A percentile compares a stretch with the other conserved stretches of the same genome.
phyloP scores from a whole-genome alignment of 2,797 vertebrate species.

The Anniella stebbinsi region DNA sequence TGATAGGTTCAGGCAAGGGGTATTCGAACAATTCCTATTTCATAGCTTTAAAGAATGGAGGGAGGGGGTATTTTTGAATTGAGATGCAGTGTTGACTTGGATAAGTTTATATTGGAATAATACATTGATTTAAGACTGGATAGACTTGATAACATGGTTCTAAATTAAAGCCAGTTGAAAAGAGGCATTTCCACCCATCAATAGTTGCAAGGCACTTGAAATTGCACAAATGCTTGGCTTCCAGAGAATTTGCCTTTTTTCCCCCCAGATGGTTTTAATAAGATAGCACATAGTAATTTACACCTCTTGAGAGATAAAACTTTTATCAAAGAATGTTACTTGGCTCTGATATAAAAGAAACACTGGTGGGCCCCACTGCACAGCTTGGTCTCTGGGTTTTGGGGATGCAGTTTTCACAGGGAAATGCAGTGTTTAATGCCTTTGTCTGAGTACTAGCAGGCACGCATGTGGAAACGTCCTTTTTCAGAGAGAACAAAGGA shows the following conservation, averaged over 20 bases:
- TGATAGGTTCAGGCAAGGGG: neutral
- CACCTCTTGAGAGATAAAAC: slow-evolving; percentile 74
- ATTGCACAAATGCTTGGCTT: slow-evolving; percentile 74
- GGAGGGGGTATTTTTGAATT: neutral
- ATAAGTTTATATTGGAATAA: slow-evolving; percentile 11
- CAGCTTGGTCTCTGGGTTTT: slow-evolving; percentile 64
- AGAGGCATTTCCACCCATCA: slow-evolving; percentile 63
- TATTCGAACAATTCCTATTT: neutral
- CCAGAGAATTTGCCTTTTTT: slow-evolving; percentile 71
- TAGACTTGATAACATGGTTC: slow-evolving; percentile 71
- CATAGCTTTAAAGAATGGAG: slow-evolving; percentile 42
- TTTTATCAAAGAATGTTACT: slow-evolving; percentile 75
- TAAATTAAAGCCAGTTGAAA: slow-evolving; percentile 76
- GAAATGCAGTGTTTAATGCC: slow-evolving; percentile 65
- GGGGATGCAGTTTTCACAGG: slow-evolving; percentile 58
- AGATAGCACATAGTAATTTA: slow-evolving; percentile 76
- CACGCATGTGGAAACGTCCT: slow-evolving; percentile 57
- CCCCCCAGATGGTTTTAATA: slow-evolving; percentile 80
- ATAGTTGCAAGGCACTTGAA: slow-evolving; percentile 69
- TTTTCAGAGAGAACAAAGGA: slow-evolving; percentile 33
- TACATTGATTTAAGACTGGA: slow-evolving; percentile 66
- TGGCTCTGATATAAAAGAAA: slow-evolving; percentile 71
- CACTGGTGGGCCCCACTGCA: slow-evolving; percentile 61
- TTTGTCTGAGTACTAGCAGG: slow-evolving; percentile 26
- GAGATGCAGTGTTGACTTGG: neutral